These are phyloP conservation scores for Pteromalus puparum DNA, from an alignment of 1,140 invertebrate species.

Conservation along the genomic window DNA sequence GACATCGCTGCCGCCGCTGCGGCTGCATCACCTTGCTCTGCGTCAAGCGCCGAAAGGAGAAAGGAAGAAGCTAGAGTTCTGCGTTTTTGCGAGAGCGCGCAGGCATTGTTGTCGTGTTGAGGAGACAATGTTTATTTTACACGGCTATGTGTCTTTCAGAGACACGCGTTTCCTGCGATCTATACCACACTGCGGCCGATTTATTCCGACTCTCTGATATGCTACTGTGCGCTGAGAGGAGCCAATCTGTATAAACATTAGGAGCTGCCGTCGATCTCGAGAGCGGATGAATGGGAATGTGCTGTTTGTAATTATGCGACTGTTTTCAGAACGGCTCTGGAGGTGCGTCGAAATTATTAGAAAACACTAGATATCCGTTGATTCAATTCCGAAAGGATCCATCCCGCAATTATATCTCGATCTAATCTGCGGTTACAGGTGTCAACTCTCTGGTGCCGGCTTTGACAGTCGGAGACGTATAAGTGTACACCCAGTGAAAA, in stretches of 20 bases:
- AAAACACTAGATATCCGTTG: no score
- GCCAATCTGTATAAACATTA: constrained; percentile 3
- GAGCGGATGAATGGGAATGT: not conserved
- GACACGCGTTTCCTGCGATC: constrained; percentile 31
- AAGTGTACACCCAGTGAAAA: not conserved
- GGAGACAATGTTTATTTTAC: constrained; percentile 42
- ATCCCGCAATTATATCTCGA: not conserved
- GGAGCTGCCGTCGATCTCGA: not conserved
- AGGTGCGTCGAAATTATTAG: not conserved
- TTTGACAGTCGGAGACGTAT: constrained; percentile 1
- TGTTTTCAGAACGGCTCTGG: not conserved
- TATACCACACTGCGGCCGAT: not conserved
- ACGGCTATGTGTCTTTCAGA: not conserved
- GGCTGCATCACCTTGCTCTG: constrained; percentile 23
- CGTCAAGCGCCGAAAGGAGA: constrained; percentile 10
- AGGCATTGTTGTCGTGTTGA: constrained; percentile 20
- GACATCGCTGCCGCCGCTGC: constrained; percentile 42
- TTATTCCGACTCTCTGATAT: constrained; percentile 3
- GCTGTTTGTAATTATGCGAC: no score
- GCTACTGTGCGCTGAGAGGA: not conserved
- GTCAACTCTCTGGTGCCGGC: constrained; percentile 5
- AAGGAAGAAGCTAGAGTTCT: not conserved
- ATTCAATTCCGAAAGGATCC: no score
- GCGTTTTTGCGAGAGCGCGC: not conserved
- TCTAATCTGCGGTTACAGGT: constrained; percentile 26